Conservation (phyloP, 2,797 vertebrate species). For the Diceros bicornis region DNA sequence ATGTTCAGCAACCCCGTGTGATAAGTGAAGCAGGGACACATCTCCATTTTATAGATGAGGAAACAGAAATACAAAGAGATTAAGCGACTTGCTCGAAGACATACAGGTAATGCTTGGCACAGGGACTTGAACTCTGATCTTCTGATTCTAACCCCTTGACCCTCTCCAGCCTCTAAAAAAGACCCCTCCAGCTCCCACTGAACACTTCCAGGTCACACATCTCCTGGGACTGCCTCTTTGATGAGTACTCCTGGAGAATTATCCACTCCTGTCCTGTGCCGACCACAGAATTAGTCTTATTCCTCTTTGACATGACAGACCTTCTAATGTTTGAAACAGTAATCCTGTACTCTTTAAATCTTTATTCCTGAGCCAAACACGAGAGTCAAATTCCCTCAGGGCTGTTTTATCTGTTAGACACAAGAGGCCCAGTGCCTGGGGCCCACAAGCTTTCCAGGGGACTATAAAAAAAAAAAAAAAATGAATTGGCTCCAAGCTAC, state of each 20-base stretch:
- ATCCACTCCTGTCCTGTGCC: neutral
- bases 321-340: conserved; percentile 29
- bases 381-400: conserved; percentile 4
- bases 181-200: neutral
- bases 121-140: neutral
- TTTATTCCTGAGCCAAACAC: conserved; percentile 36
- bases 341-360: neutral
- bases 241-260: neutral
- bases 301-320: neutral
- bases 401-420: neutral
- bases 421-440: neutral
- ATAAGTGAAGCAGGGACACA: neutral
- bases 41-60: neutral
- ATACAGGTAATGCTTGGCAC: neutral
- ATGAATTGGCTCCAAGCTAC: conserved; percentile 18
- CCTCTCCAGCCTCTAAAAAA: neutral
- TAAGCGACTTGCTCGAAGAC: neutral
- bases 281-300: neutral
- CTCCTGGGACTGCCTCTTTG: neutral
- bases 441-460: neutral
- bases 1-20: neutral
- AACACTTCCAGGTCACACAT: neutral
- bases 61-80: neutral
- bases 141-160: neutral
- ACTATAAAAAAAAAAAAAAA: neutral